Conservation (phyloP, 2,113 vertebrate genomes). For the Cephalopterus ornatus region DNA sequence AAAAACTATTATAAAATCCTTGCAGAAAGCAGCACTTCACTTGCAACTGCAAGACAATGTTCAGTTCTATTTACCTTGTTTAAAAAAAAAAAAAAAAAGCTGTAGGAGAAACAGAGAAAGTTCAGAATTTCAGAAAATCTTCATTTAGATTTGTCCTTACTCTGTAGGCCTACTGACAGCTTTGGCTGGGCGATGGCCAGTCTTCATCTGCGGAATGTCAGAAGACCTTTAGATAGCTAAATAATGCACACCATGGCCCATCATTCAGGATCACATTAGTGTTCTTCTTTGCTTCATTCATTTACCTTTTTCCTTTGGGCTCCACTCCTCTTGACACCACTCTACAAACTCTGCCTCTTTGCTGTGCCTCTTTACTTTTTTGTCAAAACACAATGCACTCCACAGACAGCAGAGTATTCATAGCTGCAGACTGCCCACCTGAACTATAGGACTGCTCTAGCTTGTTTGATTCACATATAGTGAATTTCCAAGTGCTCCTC, state of each 20-base stretch:
- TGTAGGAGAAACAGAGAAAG: neutral
- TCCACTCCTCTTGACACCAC: neutral
- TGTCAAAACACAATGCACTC: neutral
- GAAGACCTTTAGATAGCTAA: neutral
- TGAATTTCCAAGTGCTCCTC: neutral
- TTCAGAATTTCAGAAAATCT: neutral
- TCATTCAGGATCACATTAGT: neutral
- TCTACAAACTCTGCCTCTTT: neutral
- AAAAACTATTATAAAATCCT: neutral
- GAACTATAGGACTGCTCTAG: neutral
- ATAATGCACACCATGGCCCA: neutral
- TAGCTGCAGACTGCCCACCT: neutral
- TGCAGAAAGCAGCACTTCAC: neutral
- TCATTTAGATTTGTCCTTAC: neutral
- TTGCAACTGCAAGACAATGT: neutral
- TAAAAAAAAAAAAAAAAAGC: neutral
- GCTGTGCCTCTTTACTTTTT: neutral
- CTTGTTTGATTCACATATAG: neutral
- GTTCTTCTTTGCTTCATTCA: neutral
- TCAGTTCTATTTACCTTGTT: neutral
- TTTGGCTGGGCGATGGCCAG: neutral
- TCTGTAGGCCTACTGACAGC: neutral
- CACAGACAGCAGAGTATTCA: neutral
- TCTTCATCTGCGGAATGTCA: neutral
- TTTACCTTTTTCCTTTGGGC: neutral